phyloP scores from a whole-genome alignment of 2,113 vertebrate species.

The Porphyrio hochstetteri region DNA sequence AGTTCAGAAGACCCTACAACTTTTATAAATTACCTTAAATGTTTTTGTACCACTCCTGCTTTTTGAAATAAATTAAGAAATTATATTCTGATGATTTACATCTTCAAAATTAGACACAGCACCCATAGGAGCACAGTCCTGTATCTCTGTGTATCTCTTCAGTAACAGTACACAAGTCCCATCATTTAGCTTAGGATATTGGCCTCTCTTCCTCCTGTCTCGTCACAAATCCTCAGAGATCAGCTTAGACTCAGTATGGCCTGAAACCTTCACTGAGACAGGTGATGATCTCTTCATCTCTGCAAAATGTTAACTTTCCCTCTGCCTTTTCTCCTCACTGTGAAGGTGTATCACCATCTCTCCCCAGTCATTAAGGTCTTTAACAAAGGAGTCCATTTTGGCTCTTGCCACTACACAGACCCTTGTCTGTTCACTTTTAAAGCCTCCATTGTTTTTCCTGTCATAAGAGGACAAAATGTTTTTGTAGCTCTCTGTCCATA shows the following conservation, averaged over 20 bases:
- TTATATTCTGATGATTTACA: neutral
- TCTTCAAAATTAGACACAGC: neutral
- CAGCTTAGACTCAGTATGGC: neutral
- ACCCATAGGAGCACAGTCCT: neutral
- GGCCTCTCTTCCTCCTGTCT: neutral
- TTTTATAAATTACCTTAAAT: neutral
- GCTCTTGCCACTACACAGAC: neutral
- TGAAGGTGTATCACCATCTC: neutral
- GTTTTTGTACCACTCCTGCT: neutral
- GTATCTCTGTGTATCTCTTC: neutral
- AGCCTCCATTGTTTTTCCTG: neutral
- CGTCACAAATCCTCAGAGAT: neutral
- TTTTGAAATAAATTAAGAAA: neutral
- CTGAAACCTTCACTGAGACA: neutral
- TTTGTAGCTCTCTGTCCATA: neutral
- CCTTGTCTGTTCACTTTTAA: neutral
- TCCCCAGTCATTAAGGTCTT: neutral
- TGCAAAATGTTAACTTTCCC: neutral
- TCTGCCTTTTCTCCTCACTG: neutral
- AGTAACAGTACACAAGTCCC: accelerated
- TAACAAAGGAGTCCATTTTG: neutral
- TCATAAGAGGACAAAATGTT: neutral
- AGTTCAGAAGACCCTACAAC: neutral
- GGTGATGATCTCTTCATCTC: neutral
- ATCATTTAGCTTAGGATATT: neutral